A percentile compares a stretch with the other conserved stretches of the same genome.
Evolutionary conservation across 2,113 vertebrate species (phyloP).

Genomic region (Vulpes vulpes): DNA sequence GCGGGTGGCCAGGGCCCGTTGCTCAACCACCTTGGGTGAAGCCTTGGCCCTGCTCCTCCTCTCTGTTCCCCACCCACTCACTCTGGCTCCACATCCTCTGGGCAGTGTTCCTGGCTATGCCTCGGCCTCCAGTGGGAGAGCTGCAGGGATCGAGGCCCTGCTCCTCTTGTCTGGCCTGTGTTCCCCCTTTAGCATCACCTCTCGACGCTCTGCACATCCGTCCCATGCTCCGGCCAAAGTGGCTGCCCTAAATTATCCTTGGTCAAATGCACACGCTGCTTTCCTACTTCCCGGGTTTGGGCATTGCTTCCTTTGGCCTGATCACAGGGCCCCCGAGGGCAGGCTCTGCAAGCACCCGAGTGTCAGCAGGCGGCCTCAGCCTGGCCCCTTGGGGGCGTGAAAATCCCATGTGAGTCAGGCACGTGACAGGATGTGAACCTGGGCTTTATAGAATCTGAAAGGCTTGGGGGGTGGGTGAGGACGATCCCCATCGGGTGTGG

Average conservation of each 20-base stretch:
- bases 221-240: not conserved
- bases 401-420: not conserved
- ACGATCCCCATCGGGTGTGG: not conserved
- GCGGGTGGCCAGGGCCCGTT: not conserved
- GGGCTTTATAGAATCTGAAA: not conserved
- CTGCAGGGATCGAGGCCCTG: no score
- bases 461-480: not conserved
- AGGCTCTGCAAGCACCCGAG: not conserved
- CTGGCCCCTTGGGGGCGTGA: not conserved
- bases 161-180: fast-evolving
- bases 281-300: not conserved
- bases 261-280: not conserved
- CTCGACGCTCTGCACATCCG: not conserved
- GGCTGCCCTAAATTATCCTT: not conserved
- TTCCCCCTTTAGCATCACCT: not conserved
- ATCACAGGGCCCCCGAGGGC: not conserved
- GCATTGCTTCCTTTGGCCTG: not conserved
- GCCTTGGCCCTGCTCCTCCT: not conserved
- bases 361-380: not conserved
- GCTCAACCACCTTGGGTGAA: not conserved
- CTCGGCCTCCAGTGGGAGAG: not conserved
- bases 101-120: not conserved
- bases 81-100: not conserved
- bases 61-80: not conserved
- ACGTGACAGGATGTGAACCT: not conserved